Conservation (phyloP, 2,888 invertebrate species). For the Endotricha flammealis region DNA sequence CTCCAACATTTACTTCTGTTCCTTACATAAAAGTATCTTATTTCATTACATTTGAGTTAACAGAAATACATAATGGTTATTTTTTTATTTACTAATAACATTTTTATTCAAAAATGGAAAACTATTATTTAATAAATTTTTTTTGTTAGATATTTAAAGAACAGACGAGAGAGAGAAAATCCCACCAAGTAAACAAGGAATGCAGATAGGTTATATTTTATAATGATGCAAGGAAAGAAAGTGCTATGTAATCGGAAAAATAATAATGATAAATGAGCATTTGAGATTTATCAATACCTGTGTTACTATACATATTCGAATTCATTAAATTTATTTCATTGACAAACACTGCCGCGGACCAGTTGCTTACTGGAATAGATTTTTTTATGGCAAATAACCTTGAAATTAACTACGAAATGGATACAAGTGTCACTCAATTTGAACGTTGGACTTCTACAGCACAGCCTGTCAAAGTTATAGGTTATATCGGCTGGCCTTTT, state of each 20-base stretch:
- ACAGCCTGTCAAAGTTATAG: conserved; percentile 64
- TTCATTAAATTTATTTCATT: conserved; percentile 12
- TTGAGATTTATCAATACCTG: conserved; percentile 4
- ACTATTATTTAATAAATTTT: too few species aligned
- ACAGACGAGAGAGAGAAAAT: too few species aligned
- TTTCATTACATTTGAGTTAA: too few species aligned
- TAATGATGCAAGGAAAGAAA: conserved; percentile 2
- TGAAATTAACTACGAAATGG: conserved; percentile 44
- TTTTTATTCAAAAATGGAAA: too few species aligned
- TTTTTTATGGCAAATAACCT: conserved; percentile 41
- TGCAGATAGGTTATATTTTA: background rate
- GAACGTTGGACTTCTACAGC: conserved; percentile 68
- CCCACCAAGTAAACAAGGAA: too few species aligned
- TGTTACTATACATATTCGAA: conserved; percentile 1
- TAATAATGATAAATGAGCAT: conserved; percentile 6
- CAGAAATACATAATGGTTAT: too few species aligned
- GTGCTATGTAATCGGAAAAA: conserved; percentile 7
- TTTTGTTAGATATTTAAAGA: too few species aligned
- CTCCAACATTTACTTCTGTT: too few species aligned
- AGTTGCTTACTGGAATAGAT: conserved; percentile 19
- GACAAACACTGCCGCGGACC: conserved; percentile 22
- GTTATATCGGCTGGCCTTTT: conserved; percentile 48
- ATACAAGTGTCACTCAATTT: conserved; percentile 49
- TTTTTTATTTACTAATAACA: too few species aligned
- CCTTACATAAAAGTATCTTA: too few species aligned